Evolutionary conservation across 2,797 vertebrate species (phyloP).

Genomic region (Danio choprae): DNA sequence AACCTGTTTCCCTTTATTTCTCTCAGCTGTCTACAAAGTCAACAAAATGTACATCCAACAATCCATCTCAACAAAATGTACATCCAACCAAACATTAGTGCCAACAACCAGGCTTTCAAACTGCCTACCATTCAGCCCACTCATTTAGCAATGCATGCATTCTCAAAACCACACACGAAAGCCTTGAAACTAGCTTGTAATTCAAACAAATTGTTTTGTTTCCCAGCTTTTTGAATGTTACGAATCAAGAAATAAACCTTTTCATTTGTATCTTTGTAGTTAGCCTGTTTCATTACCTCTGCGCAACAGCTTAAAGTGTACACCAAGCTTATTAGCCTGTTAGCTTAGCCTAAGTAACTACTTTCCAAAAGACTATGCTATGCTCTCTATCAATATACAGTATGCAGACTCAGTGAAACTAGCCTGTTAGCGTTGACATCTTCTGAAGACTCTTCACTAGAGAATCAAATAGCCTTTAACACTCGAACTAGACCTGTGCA

Average conservation of each 20-base stretch:
- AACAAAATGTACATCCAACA: too few species aligned
- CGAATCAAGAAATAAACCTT: background rate
- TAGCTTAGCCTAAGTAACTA: background rate
- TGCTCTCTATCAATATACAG: too few species aligned
- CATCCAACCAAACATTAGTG: too few species aligned
- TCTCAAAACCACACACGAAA: too few species aligned
- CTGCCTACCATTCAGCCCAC: too few species aligned
- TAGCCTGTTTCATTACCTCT: background rate
- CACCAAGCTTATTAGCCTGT: background rate
- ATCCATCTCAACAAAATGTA: too few species aligned
- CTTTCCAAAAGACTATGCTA: background rate
- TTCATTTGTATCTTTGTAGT: background rate
- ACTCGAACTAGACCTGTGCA: constrained; percentile 19
- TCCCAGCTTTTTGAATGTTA: background rate
- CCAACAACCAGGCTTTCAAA: too few species aligned
- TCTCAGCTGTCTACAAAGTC: too few species aligned
- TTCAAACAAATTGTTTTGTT: background rate
- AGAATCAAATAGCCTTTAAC: constrained; percentile 37
- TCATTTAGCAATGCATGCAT: too few species aligned
- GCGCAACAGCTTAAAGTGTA: background rate
- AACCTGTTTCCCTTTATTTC: too few species aligned
- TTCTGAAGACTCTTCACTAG: constrained; percentile 7
- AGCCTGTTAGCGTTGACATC: background rate
- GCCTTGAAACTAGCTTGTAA: background rate
- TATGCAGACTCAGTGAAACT: background rate